Percentiles rank a stretch among this genome's conserved stretches.
phyloP scores from a whole-genome alignment of 1,140 invertebrate genomes.

The Macrocentrus cingulum region DNA sequence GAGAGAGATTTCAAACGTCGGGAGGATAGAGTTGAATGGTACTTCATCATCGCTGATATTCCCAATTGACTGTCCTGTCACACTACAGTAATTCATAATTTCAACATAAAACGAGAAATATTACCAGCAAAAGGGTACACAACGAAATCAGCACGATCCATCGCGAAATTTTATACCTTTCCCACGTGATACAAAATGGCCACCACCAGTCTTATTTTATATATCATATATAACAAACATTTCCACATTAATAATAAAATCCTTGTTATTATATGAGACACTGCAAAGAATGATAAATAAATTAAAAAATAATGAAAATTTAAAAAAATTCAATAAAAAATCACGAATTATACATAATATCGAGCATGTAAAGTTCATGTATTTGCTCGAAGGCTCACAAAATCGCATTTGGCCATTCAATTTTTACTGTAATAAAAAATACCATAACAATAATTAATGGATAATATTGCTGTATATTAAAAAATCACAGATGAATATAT shows the following conservation, averaged over 20 bases:
- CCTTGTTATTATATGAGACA: constrained; percentile 11
- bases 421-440: constrained; percentile 12
- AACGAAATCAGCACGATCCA: background rate
- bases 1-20: background rate
- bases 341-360: too few relatives aligned
- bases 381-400: constrained; percentile 18
- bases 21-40: too few relatives aligned
- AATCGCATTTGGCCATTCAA: constrained; percentile 19
- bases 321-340: background rate
- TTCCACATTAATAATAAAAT: constrained; percentile 19
- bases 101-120: background rate
- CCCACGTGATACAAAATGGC: constrained; percentile 35
- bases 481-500: constrained; percentile 27
- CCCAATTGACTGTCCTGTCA: too few relatives aligned
- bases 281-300: too few relatives aligned
- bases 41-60: too few relatives aligned
- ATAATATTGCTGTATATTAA: constrained; percentile 21
- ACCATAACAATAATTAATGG: background rate
- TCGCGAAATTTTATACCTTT: constrained; percentile 39
- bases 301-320: background rate
- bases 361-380: too few relatives aligned
- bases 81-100: too few relatives aligned
- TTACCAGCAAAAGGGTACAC: background rate
- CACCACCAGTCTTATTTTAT: constrained; percentile 2
- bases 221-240: too few relatives aligned